A percentile compares a stretch with the other conserved stretches of the same genome.
phyloP scores from a whole-genome alignment of 1,140 invertebrate species.

The Charaxes varanes region DNA sequence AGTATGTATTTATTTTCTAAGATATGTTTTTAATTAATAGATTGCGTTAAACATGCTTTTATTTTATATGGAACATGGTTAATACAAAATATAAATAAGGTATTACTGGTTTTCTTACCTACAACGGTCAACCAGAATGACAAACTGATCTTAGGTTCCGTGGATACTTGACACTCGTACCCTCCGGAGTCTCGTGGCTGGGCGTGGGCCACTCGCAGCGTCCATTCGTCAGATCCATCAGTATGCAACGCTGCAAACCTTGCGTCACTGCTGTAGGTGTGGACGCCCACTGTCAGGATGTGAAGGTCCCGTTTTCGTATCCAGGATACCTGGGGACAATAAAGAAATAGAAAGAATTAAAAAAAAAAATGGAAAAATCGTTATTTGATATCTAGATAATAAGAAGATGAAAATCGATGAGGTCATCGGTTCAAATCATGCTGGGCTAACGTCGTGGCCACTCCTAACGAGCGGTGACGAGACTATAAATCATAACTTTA shows the following conservation, averaged over 20 bases:
- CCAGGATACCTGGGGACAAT: conserved; percentile 80
- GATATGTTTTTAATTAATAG: too few species aligned
- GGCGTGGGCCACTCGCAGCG: conserved; percentile 85
- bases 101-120: too few species aligned
- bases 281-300: conserved; percentile 82
- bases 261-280: conserved; percentile 85
- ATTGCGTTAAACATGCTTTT: too few species aligned
- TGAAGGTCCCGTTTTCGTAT: conserved; percentile 84
- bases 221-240: conserved; percentile 92
- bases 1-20: too few species aligned
- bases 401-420: too few species aligned
- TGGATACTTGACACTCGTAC: conserved; percentile 92
- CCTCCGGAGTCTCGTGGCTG: conserved; percentile 83
- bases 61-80: too few species aligned
- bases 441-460: too few species aligned
- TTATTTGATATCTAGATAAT: not conserved
- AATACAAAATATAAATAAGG: too few species aligned
- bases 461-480: too few species aligned
- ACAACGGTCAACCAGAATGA: conserved; percentile 88
- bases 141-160: conserved; percentile 89
- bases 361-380: not conserved
- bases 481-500: too few species aligned
- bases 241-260: conserved; percentile 86
- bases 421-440: too few species aligned
- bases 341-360: not conserved